phyloP scores from a whole-genome alignment of 2,113 vertebrate species.

The Scomber scombrus region DNA sequence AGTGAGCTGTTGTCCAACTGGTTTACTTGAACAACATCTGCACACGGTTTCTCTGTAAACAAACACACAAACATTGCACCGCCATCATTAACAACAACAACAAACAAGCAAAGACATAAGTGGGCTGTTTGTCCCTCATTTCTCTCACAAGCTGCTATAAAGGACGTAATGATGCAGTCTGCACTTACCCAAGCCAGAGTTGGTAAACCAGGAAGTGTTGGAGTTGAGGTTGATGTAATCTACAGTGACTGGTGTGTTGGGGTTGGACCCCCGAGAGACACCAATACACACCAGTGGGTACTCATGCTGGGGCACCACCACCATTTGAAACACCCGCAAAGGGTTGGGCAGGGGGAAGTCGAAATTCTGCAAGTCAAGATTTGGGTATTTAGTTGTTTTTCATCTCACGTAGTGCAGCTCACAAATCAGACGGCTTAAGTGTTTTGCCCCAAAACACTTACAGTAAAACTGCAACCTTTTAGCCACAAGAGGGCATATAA shows the following conservation, averaged over 20 bases:
- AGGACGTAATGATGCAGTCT: accelerated
- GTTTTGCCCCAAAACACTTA: not conserved
- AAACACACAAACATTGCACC: conserved; percentile 14
- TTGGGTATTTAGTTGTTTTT: not conserved
- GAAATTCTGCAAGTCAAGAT: conserved; percentile 83
- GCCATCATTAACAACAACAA: not conserved
- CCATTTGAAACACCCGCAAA: conserved; percentile 89
- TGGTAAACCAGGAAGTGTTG: conserved; percentile 92
- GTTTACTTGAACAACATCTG: conserved; percentile 86
- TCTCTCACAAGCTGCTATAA: not conserved
- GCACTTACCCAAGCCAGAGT: conserved; percentile 79
- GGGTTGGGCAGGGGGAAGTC: conserved; percentile 90
- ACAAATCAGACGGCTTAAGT: not conserved
- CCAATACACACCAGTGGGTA: conserved; percentile 91
- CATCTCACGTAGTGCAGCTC: not conserved
- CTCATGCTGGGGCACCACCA: conserved; percentile 86
- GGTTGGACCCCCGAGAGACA: conserved; percentile 72
- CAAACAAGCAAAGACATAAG: not conserved
- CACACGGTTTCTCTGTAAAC: conserved; percentile 80
- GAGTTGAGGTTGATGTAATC: conserved; percentile 92
- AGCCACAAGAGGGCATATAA: not conserved
- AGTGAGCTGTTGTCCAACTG: conserved; percentile 87
- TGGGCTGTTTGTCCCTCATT: not conserved
- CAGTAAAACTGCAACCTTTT: not conserved
- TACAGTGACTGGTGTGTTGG: conserved; percentile 78